phyloP scores from a whole-genome alignment of 92 coral and sea anemone species.

The Bergia sp. region DNA sequence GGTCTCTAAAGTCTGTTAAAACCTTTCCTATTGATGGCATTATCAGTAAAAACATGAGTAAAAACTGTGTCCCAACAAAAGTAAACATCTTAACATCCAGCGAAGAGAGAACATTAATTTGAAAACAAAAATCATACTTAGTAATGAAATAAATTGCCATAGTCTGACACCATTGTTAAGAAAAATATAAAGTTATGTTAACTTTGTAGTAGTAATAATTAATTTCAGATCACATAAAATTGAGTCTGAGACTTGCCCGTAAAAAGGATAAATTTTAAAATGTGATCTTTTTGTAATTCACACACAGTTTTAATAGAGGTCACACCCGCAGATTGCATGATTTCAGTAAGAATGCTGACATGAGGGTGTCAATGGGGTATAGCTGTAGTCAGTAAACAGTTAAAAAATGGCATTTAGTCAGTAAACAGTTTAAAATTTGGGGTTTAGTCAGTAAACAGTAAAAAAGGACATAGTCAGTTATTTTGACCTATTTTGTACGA shows the following conservation, averaged over 20 bases:
- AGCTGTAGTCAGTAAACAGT: no score
- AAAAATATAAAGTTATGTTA: background rate
- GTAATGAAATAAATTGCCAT: slow-evolving; percentile 9
- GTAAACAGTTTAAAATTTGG: no score
- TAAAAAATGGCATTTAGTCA: no score
- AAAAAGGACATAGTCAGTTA: no score
- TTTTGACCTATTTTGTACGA: no score
- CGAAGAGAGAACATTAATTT: slow-evolving; percentile 5
- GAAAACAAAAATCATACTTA: background rate
- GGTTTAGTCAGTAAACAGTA: no score
- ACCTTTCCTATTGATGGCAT: slow-evolving; percentile 1
- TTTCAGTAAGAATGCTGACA: no score
- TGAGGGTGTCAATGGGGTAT: no score
- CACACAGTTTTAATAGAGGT: no score
- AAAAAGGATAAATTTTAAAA: background rate
- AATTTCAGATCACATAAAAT: background rate
- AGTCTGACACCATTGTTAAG: background rate
- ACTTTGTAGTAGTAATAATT: background rate
- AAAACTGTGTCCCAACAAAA: background rate
- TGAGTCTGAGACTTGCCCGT: slow-evolving; percentile 13
- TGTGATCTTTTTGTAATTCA: background rate
- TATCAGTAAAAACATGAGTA: background rate
- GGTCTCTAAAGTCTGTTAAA: background rate
- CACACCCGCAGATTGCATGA: no score
- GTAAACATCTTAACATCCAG: background rate